Evolutionary conservation across 2,113 vertebrate genomes (phyloP), one percentile per base, ranked within the genome.

Genomic region (Lasiurus cinereus): DNA sequence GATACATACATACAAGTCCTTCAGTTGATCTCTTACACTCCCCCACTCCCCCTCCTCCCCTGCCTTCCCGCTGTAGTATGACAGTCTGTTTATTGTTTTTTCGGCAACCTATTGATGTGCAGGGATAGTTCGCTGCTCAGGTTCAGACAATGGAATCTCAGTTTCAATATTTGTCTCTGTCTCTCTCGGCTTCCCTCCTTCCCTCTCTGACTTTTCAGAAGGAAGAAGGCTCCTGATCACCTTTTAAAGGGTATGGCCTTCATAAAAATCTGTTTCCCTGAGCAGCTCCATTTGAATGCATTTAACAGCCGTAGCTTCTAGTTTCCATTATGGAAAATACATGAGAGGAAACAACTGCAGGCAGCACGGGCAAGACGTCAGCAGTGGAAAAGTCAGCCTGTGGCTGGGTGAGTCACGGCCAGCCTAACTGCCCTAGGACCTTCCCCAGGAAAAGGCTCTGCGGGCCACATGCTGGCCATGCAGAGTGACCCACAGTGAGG

Each of bases 251-350:
- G 2, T 19, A 36, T 29, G 18, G 24, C 36, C 36, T 90, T 93
- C 64, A 50, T 36, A 11, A 74, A 77, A 56, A 43, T 77, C 78
- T 62, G 13, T 84, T 77, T 93, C 27, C 18, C 11, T 11, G 50
- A 84, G 62, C 29, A 33, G 16, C 10, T 29, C 46, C 90, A 52
- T 83, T 67, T 82, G 66, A 87, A 80, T 70, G 43, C 29, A 77
- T 69, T 48, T 62, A 93, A 77, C 10, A 77, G 29, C 59, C 46
- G 80, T n/a, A 72, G 46, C 33, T 76, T 86, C 90, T 79, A 69
- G 46, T 90, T 94, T 97, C 82, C 62, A 69, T 29, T 54, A 50
- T 67, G 15, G 78, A 92, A 93, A 95, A 90, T 54, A 73, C 80
- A 67, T 12, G 54, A 36, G 9, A 91, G 59, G 82, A 96, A 92